Base-by-base conservation (phyloP, 2,113 vertebrate species). In the Cynoglossus semilaevis region DNA sequence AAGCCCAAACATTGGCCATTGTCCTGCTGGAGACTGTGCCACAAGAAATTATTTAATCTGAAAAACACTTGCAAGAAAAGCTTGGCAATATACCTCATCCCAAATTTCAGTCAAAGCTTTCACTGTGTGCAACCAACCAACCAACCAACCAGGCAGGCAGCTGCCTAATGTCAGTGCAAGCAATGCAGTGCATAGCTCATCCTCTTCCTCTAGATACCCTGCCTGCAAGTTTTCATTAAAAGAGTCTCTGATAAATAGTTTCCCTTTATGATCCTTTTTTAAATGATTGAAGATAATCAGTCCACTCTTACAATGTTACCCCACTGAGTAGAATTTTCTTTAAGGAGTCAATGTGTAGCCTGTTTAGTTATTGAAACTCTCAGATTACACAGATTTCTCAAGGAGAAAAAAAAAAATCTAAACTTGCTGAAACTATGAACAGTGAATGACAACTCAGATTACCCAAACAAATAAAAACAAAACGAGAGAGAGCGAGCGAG, bases 1-100 rank as follows among this genome's bases (percentile, higher is more conserved):
- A 83, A 79, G 74, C 68, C 75, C 67, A 84, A 84, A 81, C 70
- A 74, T 72, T 82, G 78, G 78, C 80, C 44, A 60, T 54, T 73
- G 73, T 81, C 83, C 83, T 73, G 35, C 59, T 65, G 54, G 65
- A 75, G 65, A 78, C 41, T 45, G 16, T 58, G 80, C 84, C 75
- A 84, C 67, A 72, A 85, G 77, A 66, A 76, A 84, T 79, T 81
- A 84, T 87, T 87, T 87, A 67, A 83, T 84, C 76, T 82, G 81
- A 86, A 81, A 87, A 88, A 90, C 81, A 84, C 83, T 88, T 84
- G 76, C 81, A 85, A 79, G 68, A 65, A 53, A 72, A 54, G 47
- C 60, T 73, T 86, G 85, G 85, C 85, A 77, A 65, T 13, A 65
- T 7, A 46, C 80, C 63, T n/a, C 56, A 60, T 38, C 66, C 72